Evolutionary conservation across 2,113 vertebrate genomes (phyloP), one percentile per base, ranked within the genome.

Genomic region (Sturnira hondurensis): DNA sequence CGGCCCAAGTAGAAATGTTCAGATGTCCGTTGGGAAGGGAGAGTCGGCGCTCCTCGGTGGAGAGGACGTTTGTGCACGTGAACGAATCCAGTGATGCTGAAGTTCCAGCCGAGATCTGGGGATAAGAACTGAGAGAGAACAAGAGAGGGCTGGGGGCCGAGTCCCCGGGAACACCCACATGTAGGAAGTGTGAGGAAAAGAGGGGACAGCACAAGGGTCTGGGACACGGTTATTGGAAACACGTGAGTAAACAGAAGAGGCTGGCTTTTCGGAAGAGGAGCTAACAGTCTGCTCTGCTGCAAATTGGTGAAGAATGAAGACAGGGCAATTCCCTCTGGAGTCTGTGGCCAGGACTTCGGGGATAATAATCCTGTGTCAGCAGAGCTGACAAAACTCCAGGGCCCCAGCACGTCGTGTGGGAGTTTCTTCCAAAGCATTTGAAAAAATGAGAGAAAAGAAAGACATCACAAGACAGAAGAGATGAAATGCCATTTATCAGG

Each of bases 221-320:
- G 54, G 77, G 88, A 88, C 52, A 67, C n/a, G 36, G 43, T 41
- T 61, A 96, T 96, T 94, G 78, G 95, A 97, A 97, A 97, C 91
- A 88, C 38, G 61, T 93, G 94, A 70, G 76, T 93, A 73, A 5
- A 0, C 8, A 33, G n/a, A 67, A 86, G 17, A 86, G 38, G 36
- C 45, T 38, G n/a, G 50, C 20, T 76, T 78, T 84, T 4, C 47
- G 65, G 54, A 81, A 43, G 71, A 87, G 56, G 9, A 80, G 24
- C 24, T 56, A 50, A 86, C 26, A 92, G 84, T 56, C 81, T 19
- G 19, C 67, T 28, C 33, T 68, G 54, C 36, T 52, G n/a, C 28
- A 86, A 67, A 87, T 45, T 67, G 14, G 71, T 56, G 50, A 88
- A 45, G 91, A 96, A 96, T 91, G 88, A 93, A 74, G 88, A 45